Evolutionary conservation across 2,797 vertebrate species (phyloP), one percentile per base, ranked within the genome.

Genomic region (Periophthalmus magnuspinnatus): DNA sequence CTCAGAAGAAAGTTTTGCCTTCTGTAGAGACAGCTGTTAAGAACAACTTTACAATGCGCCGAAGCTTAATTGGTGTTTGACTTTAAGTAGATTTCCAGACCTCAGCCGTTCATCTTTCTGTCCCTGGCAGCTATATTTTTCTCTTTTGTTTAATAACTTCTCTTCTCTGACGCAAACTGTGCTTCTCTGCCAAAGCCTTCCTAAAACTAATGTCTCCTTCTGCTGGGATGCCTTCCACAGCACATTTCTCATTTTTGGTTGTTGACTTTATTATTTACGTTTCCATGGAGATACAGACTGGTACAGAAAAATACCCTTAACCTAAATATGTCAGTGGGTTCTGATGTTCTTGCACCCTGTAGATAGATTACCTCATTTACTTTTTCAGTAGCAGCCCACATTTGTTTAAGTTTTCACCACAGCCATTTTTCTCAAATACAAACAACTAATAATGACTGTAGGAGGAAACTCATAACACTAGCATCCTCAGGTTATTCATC

Each of bases 381-480:
- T 62, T 68, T 68, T 47, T 11, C 8, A 38, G 36, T 61, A 63
- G 67, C 1, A 54, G 34, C 72, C 1, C 38, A 22, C 17, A 38
- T 54, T 62, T 33, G 47, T 57, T 65, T 16, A 38, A 56, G 11
- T 69, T 71, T 70, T 84, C 66, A 66, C 21, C 33, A 16, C 14
- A 63, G 75, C 45, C 38, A 54, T 64, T 48, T 54, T 28, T 56
- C 59, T 72, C 55, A 57, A 57, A 70, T 6, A 59, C 63, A 69
- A 65, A 48, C 2, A 5, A n/a, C 58, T 70, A 48, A 75, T 75
- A 75, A 65, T 21, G 17, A 68, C 63, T 45, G 60, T 33, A 33
- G 33, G 57, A 63, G 59, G 66, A 70, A 79, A 81, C 71, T 83
- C 76, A 84, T 82, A 82, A 77, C 52, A 28, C 48, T 75, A 55